These are phyloP conservation scores for Lagocephalus sceleratus DNA, from an alignment of 2,797 vertebrate species.

Conservation along the genomic window DNA sequence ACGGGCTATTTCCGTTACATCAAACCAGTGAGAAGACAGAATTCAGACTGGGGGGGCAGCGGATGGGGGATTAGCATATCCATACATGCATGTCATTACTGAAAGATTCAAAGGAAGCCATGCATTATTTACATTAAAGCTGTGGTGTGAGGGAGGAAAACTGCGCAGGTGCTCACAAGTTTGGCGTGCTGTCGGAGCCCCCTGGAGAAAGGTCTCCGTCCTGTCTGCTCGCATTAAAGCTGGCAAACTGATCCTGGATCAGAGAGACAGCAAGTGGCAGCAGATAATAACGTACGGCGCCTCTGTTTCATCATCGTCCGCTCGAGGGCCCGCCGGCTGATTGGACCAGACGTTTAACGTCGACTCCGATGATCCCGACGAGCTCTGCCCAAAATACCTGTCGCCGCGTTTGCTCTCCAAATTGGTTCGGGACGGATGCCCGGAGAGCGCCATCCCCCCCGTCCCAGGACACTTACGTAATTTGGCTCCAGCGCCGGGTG, in stretches of 20 bases:
- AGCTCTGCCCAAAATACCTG: conserved; percentile 56
- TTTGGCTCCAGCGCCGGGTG: conserved; percentile 92
- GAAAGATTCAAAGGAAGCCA: conserved; percentile 27
- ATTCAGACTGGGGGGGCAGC: conserved; percentile 44
- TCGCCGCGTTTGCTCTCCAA: conserved; percentile 53
- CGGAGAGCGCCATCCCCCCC: conserved; percentile 36
- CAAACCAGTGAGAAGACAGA: conserved; percentile 60
- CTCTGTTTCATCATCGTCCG: conserved; percentile 64
- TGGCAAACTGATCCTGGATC: conserved; percentile 88
- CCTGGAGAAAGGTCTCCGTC: conserved; percentile 88
- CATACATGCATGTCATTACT: conserved; percentile 60
- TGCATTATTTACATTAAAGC: conserved; percentile 43
- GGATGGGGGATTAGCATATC: conserved; percentile 62
- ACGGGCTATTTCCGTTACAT: conserved; percentile 62
- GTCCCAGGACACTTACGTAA: conserved; percentile 84
- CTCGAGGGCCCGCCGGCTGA: conserved; percentile 50
- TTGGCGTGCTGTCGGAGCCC: conserved; percentile 82
- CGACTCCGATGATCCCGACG: conserved; percentile 55
- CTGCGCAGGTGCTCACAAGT: conserved; percentile 82
- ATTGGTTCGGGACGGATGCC: conserved; percentile 64
- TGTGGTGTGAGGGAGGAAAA: conserved; percentile 8
- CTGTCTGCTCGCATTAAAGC: conserved; percentile 89
- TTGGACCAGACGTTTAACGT: conserved; percentile 64
- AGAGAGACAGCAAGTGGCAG: conserved; percentile 49
- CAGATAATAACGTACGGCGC: conserved; percentile 35